Conservation (phyloP, 2,113 vertebrate species). For the Melanerpes aurifrons region DNA sequence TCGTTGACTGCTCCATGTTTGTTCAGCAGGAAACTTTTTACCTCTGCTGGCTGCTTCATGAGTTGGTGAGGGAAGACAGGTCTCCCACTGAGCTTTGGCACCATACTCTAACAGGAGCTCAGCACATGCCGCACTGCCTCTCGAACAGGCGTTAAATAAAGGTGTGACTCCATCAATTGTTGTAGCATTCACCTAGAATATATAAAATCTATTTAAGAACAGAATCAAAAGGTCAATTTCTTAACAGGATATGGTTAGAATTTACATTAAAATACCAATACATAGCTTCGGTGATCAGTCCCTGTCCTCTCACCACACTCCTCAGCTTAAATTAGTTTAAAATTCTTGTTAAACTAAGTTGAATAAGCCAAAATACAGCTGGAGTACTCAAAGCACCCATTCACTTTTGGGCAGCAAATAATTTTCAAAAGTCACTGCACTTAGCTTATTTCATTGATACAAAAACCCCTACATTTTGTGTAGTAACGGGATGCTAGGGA, state of each 20-base stretch:
- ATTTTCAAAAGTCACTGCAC: neutral
- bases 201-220: neutral
- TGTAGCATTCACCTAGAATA: constrained; percentile 87
- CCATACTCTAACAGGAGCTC: constrained; percentile 91
- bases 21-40: constrained; percentile 34
- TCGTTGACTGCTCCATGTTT: neutral
- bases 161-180: constrained; percentile 94
- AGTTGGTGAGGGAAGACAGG: constrained; percentile 87
- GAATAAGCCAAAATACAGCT: neutral
- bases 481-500: neutral
- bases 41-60: constrained; percentile 94
- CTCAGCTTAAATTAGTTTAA: neutral
- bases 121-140: constrained; percentile 86
- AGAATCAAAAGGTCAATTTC: neutral
- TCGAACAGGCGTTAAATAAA: constrained; percentile 89
- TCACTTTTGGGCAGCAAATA: neutral
- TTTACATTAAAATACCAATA: neutral
- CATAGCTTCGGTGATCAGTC: neutral
- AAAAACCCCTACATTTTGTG: neutral
- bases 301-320: neutral
- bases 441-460: neutral
- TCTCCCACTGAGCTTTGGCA: constrained; percentile 86
- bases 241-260: neutral
- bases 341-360: neutral
- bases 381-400: neutral